phyloP scores from a whole-genome alignment of 2,797 vertebrate species.

The Pelochelys cantorii region DNA sequence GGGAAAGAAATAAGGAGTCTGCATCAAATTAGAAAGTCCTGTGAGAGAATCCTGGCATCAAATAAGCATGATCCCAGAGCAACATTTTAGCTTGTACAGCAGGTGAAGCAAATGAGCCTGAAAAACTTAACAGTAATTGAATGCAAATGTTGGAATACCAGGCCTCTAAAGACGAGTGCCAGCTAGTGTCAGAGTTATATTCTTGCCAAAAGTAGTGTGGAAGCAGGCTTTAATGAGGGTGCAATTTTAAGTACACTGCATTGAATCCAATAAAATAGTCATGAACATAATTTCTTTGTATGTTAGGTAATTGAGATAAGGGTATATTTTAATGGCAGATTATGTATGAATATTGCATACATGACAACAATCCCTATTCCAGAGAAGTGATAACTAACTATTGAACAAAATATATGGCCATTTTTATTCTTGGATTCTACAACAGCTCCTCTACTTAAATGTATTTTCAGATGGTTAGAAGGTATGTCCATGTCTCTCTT shows the following conservation, averaged over 20 bases:
- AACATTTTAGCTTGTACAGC: slow-evolving; percentile 20
- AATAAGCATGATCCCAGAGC: slow-evolving; percentile 22
- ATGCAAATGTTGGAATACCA: slow-evolving; percentile 52
- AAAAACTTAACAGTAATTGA: slow-evolving; percentile 45
- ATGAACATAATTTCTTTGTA: slow-evolving; percentile 13
- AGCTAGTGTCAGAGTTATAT: neutral
- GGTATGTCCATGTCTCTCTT: neutral
- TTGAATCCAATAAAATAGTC: slow-evolving; percentile 16
- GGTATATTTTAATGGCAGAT: neutral
- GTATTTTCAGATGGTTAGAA: neutral
- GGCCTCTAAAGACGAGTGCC: slow-evolving; percentile 1
- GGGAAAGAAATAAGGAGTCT: neutral
- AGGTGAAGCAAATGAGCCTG: slow-evolving; percentile 41
- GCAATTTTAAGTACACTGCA: neutral
- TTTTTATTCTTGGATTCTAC: neutral
- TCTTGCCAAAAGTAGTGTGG: slow-evolving; percentile 33
- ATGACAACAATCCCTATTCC: neutral
- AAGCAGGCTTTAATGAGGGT: slow-evolving; percentile 26
- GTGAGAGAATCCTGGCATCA: slow-evolving; percentile 39
- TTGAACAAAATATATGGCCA: neutral
- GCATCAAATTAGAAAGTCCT: slow-evolving; percentile 8
- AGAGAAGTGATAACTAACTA: neutral
- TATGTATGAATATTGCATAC: neutral
- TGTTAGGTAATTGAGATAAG: neutral
- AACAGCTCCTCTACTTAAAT: neutral